These are phyloP conservation scores for Lepidurus arcticus DNA, from an alignment of 1,140 invertebrate genomes.

Conservation along the genomic window DNA sequence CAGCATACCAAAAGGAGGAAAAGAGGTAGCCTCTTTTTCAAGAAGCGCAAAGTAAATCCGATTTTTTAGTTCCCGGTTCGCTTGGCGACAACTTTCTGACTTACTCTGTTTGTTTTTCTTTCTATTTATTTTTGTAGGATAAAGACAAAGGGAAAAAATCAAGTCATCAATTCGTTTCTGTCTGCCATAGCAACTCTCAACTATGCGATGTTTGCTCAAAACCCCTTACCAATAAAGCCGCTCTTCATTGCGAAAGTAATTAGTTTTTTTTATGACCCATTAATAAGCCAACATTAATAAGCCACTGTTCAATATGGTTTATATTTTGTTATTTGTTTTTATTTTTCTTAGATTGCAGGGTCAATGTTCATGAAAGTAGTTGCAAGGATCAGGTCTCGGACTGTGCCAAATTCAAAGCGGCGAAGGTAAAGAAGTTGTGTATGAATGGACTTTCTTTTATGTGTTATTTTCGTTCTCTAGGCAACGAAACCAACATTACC, in stretches of 20 bases:
- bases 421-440: slow-evolving; percentile 50
- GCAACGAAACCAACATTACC: slow-evolving; percentile 2
- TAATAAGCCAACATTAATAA: not conserved
- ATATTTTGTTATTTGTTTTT: slow-evolving; percentile 29
- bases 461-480: not conserved
- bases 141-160: slow-evolving; percentile 59
- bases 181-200: slow-evolving; percentile 61
- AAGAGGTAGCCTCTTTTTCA: slow-evolving; percentile 79
- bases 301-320: not conserved
- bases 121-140: slow-evolving; percentile 48
- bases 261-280: slow-evolving; percentile 29
- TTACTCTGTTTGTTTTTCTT: slow-evolving; percentile 40
- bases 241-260: slow-evolving; percentile 63
- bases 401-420: slow-evolving; percentile 63
- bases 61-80: slow-evolving; percentile 33
- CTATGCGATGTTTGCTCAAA: slow-evolving; percentile 77
- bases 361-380: slow-evolving; percentile 74
- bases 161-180: slow-evolving; percentile 68
- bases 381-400: slow-evolving; percentile 78
- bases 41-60: slow-evolving; percentile 68
- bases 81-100: slow-evolving; percentile 29
- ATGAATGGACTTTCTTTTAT: not conserved
- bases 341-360: slow-evolving; percentile 62
- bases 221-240: slow-evolving; percentile 68
- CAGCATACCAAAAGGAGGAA: slow-evolving; percentile 77